Conservation (phyloP, 2,888 invertebrate species). For the Schizaphis graminum region DNA sequence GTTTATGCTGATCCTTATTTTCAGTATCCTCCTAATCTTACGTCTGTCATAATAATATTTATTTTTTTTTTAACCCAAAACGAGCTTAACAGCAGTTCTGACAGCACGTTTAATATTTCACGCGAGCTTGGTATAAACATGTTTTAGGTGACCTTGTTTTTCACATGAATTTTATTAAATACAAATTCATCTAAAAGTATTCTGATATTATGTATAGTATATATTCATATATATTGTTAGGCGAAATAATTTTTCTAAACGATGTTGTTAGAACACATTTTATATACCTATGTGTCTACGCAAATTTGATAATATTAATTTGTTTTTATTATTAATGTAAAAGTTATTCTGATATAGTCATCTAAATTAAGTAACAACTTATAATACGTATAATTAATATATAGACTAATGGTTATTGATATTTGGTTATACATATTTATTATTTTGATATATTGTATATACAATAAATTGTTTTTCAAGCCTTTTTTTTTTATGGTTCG, state of each 20-base stretch:
- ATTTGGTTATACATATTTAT: not conserved
- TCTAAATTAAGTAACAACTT: not conserved
- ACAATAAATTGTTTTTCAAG: not conserved
- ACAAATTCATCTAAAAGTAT: not conserved
- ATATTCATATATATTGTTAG: too few relatives aligned
- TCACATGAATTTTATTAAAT: not conserved
- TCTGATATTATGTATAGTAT: not conserved
- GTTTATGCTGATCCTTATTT: not conserved
- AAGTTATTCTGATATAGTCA: not conserved
- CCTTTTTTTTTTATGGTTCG: not conserved
- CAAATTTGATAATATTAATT: not conserved
- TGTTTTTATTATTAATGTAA: not conserved
- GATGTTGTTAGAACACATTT: not conserved
- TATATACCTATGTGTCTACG: not conserved
- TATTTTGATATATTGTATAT: not conserved
- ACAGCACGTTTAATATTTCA: constrained; percentile 5
- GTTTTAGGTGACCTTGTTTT: not conserved
- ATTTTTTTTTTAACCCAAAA: not conserved
- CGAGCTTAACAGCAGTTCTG: not conserved
- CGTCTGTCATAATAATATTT: not conserved
- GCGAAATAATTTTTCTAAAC: not conserved
- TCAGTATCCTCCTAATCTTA: not conserved
- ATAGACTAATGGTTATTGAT: not conserved
- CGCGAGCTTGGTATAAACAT: not conserved
- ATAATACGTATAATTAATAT: not conserved